Evolutionary conservation across 2,888 invertebrate genomes (phyloP).

Genomic region (Melikaiella ostensackeni): DNA sequence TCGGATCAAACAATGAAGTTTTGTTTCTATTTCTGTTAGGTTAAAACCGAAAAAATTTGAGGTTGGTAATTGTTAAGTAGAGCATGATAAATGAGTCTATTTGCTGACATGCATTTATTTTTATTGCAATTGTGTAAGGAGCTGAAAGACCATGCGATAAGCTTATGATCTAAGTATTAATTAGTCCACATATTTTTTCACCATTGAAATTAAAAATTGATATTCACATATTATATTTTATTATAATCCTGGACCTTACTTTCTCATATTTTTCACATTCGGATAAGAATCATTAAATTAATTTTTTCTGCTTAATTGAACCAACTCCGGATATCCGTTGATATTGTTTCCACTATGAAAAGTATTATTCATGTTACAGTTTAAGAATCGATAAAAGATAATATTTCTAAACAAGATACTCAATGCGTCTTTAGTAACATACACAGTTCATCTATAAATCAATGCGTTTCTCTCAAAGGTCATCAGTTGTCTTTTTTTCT

Average conservation of each 20-base stretch:
- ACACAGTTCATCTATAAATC: not conserved
- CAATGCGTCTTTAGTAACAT: not conserved
- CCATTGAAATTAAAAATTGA: too few relatives aligned
- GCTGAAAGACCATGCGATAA: too few relatives aligned
- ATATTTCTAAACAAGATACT: constrained; percentile 27
- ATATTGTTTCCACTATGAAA: constrained; percentile 7
- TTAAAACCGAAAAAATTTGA: not conserved
- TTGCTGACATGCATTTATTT: not conserved
- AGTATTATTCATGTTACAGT: not conserved
- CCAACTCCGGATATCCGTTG: not conserved
- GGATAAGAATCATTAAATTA: not conserved
- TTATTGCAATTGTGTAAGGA: not conserved
- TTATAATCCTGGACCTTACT: too few relatives aligned
- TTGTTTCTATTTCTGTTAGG: not conserved
- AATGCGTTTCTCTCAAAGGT: not conserved
- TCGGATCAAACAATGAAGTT: too few relatives aligned
- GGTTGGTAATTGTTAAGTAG: not conserved
- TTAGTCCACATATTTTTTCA: too few relatives aligned
- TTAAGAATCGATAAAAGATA: not conserved
- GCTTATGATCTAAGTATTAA: too few relatives aligned
- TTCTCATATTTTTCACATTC: not conserved
- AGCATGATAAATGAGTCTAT: not conserved
- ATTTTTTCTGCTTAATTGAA: not conserved
- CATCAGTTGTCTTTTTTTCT: not conserved
- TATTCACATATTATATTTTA: too few relatives aligned